phyloP scores from a whole-genome alignment of 2,113 vertebrate genomes.

The Melanostigma gelatinosum region DNA sequence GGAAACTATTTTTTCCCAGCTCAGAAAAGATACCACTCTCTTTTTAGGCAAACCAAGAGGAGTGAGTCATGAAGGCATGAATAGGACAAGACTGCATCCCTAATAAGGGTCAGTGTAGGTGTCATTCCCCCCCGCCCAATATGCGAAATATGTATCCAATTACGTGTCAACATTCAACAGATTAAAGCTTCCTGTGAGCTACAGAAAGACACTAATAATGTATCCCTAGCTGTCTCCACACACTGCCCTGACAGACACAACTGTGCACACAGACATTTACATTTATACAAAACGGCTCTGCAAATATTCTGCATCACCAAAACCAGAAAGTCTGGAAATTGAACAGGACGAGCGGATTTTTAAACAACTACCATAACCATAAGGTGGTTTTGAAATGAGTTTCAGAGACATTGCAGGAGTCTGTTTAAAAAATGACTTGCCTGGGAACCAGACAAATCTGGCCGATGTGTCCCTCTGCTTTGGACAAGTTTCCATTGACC shows the following conservation, averaged over 20 bases:
- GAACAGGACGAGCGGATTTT: not conserved
- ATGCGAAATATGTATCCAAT: constrained; percentile 15
- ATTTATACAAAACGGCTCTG: not conserved
- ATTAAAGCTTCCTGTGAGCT: constrained; percentile 41
- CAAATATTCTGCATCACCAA: not conserved
- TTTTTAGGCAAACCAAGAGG: constrained; percentile 28
- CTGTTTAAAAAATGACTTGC: not conserved
- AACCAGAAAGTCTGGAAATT: not conserved
- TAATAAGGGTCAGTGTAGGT: constrained; percentile 41
- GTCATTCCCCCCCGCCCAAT: constrained; percentile 29
- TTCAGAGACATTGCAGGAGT: not conserved
- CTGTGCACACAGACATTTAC: not conserved
- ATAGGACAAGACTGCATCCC: not conserved
- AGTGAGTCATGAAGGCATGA: constrained; percentile 40
- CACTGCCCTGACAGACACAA: not conserved
- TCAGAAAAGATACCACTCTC: constrained; percentile 46
- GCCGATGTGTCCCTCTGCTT: not conserved
- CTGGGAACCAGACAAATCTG: not conserved
- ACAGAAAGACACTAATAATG: constrained; percentile 6
- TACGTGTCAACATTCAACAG: constrained; percentile 22
- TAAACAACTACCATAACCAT: not conserved
- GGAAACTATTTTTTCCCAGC: constrained; percentile 19
- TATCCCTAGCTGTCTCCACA: not conserved
- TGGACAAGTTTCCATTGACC: not conserved
- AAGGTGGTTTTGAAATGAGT: not conserved